Evolutionary conservation across 2,797 vertebrate genomes (phyloP).

Genomic region (Nothura maculosa): DNA sequence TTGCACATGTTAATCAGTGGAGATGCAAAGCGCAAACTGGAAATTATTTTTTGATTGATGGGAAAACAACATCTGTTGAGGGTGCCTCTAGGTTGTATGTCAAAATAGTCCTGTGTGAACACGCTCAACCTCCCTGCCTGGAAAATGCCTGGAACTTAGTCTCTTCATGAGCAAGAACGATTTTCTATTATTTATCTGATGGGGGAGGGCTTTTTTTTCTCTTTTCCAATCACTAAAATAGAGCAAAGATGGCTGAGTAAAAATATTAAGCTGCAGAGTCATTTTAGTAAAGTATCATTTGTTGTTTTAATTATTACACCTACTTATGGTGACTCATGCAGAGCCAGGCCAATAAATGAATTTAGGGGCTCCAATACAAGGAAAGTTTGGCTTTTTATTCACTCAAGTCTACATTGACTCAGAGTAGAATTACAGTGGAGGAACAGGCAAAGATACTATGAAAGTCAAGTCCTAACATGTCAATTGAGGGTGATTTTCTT

Average conservation of each 20-base stretch:
- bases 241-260: not conserved
- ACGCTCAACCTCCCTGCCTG: not conserved
- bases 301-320: constrained; percentile 19
- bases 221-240: not conserved
- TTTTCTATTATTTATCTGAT: not conserved
- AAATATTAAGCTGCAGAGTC: not conserved
- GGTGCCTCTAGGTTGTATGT: not conserved
- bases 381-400: not conserved
- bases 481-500: not conserved
- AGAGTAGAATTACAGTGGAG: not conserved
- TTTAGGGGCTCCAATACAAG: not conserved
- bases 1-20: rapidly evolving
- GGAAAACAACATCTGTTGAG: not conserved
- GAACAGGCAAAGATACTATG: not conserved
- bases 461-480: not conserved
- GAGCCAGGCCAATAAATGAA: not conserved
- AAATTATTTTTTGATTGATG: constrained; percentile 12
- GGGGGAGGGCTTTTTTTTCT: not conserved
- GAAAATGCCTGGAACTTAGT: not conserved
- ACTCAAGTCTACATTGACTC: not conserved
- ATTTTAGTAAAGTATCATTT: not conserved
- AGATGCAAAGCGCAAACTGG: not conserved
- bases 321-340: constrained; percentile 1
- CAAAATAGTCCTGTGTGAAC: constrained; percentile 27
- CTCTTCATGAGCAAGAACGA: not conserved